A percentile compares a stretch with the other conserved stretches of the same genome.
These are phyloP conservation scores for Ceratothoa steindachneri DNA, from an alignment of 2,888 invertebrate species.

Conservation along the genomic window DNA sequence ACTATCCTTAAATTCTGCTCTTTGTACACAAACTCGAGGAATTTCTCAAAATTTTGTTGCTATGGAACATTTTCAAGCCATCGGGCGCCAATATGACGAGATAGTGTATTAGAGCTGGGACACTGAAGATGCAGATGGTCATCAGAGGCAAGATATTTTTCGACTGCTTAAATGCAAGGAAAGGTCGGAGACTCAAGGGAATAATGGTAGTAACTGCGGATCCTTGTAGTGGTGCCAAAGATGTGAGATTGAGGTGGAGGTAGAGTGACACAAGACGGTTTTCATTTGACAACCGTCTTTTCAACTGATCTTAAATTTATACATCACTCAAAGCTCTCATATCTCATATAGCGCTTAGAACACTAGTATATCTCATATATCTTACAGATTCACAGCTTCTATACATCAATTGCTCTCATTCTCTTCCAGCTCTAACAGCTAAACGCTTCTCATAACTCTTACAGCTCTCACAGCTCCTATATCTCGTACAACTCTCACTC, in stretches of 20 bases:
- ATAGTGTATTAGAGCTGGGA: conserved; percentile 82
- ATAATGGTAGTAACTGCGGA: conserved; percentile 80
- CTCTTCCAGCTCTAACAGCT: too few species aligned
- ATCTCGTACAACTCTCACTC: too few species aligned
- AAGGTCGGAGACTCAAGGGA: conserved; percentile 75
- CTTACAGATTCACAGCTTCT: too few species aligned
- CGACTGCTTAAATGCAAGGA: conserved; percentile 80
- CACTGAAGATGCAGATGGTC: conserved; percentile 82
- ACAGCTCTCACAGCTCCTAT: too few species aligned
- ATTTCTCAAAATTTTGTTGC: conserved; percentile 71
- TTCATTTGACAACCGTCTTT: conserved; percentile 73
- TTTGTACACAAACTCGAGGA: conserved; percentile 70
- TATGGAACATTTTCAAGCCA: conserved; percentile 69
- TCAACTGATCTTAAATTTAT: too few species aligned
- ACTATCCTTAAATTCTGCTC: conserved; percentile 77
- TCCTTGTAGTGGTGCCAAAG: conserved; percentile 81
- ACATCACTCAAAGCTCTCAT: too few species aligned
- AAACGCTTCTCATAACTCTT: too few species aligned
- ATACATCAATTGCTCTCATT: too few species aligned
- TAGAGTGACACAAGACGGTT: conserved; percentile 78
- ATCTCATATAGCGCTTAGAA: too few species aligned
- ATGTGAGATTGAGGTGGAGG: conserved; percentile 82
- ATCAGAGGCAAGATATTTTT: conserved; percentile 82
- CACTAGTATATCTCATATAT: too few species aligned
- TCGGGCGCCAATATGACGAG: conserved; percentile 73